Base-by-base conservation (phyloP, 2,113 vertebrate genomes). In the Arothron firmamentum region DNA sequence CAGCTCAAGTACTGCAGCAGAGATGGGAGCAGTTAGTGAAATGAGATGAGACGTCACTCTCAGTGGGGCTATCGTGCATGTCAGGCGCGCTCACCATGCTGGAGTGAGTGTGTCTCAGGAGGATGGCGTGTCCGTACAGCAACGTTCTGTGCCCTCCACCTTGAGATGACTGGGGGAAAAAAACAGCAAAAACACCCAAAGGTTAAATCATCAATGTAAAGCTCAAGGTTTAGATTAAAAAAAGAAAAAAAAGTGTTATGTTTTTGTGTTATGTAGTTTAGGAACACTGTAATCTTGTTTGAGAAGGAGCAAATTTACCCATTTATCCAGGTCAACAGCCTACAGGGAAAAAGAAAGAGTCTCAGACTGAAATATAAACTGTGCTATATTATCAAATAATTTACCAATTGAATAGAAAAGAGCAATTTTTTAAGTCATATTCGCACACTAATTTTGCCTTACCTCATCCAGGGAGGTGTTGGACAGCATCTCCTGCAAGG, bases 51-150 rank as follows among this genome's bases (percentile, higher is more conserved):
- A n/a, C 15, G 2, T 43, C 13, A 43, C 34, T 9, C 34, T 38
- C 34, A 38, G 34, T 11, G 2, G 9, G 34, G 9, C 34, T 12
- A 12, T 38, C 11, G 34, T 38, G 34, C 34, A 38, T 38, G 34
- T 38, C 14, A 48, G 23, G 49, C 47, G 41, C 18, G 62, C 93
- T 92, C 76, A 96, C 95, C 95, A 96, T 96, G 83, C 87, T 80
- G 2, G 94, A 96, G 88, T 96, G 94, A 41, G 92, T 92, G 59
- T 96, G 95, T 53, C 93, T 91, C 56, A 96, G 91, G 45, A 96
- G 91, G 79, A 96, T 96, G 63, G 95, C 95, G 0, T 96, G 95
- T 62, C 95, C 95, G 0, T 96, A 96, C 62, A 96, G 88, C 54
- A 96, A 89, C 0, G 95, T 96, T 63, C 95, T 90, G 63, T 94